phyloP scores from a whole-genome alignment of 2,797 vertebrate genomes.

The Dermochelys coriacea region DNA sequence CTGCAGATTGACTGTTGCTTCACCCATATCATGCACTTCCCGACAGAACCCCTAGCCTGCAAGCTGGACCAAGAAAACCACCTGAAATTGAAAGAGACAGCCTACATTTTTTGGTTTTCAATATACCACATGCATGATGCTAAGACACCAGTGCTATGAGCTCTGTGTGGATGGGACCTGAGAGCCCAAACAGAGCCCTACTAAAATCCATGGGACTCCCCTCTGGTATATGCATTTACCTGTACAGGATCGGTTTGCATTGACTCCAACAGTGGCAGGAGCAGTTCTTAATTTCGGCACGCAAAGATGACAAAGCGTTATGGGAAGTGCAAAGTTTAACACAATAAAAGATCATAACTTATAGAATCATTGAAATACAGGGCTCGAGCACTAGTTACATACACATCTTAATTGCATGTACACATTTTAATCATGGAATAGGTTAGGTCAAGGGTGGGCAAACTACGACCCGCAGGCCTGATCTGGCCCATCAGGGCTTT shows the following conservation, averaged over 20 bases:
- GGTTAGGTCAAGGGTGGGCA: no score
- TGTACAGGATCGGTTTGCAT: background rate
- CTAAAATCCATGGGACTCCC: background rate
- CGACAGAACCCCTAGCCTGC: background rate
- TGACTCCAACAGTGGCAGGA: background rate
- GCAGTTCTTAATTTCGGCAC: background rate
- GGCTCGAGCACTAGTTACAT: no score
- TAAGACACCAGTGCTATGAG: background rate
- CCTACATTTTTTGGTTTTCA: no score
- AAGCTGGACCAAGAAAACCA: background rate
- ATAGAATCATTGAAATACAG: no score
- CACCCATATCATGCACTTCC: background rate
- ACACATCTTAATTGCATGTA: no score
- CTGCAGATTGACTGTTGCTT: background rate
- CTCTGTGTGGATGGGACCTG: background rate
- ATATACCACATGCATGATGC: no score
- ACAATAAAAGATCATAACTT: no score
- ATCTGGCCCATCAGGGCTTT: no score
- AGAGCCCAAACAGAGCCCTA: background rate
- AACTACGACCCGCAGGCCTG: no score
- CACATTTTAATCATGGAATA: no score
- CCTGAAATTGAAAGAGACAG: background rate
- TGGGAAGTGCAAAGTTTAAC: no score
- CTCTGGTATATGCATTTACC: no score
- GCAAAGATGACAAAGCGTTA: background rate